These are phyloP conservation scores for Promerops cafer DNA, from an alignment of 2,113 vertebrate genomes.

Conservation along the genomic window DNA sequence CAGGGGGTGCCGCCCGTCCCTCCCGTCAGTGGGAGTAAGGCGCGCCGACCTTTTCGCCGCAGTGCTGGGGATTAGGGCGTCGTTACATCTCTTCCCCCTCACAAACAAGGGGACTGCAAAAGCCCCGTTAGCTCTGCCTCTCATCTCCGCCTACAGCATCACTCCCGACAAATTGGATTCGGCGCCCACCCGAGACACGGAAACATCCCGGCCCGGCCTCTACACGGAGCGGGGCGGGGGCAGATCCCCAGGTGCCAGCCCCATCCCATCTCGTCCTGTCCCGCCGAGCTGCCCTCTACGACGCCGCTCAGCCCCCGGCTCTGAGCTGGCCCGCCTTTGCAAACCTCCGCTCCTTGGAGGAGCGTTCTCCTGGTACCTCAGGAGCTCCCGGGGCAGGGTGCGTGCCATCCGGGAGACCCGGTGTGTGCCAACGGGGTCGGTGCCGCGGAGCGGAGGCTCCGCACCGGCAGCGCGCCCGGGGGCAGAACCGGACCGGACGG, in stretches of 20 bases:
- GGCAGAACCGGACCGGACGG: not conserved
- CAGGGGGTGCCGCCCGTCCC: not conserved
- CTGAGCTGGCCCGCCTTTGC: not conserved
- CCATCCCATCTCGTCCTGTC: not conserved
- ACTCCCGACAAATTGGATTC: constrained; percentile 44
- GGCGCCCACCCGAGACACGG: not conserved
- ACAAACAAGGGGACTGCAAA: not conserved
- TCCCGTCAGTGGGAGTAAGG: not conserved
- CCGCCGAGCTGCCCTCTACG: not conserved
- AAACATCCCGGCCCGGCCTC: constrained; percentile 8
- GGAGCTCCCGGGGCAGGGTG: not conserved
- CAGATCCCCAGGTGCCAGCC: not conserved
- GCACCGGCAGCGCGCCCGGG: not conserved
- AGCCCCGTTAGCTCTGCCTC: constrained; percentile 29
- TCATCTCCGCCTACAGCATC: constrained; percentile 50
- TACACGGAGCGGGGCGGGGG: not conserved
- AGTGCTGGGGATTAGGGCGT: not conserved
- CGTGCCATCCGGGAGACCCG: not conserved
- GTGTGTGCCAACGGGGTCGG: not conserved
- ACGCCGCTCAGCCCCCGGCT: not conserved
- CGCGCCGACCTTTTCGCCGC: not conserved
- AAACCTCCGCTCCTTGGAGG: not conserved
- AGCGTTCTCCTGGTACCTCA: not conserved
- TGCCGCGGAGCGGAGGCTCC: not conserved
- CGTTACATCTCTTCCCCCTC: not conserved